Evolutionary conservation across 1,140 invertebrate genomes (phyloP).

Genomic region (Formica selysi): DNA sequence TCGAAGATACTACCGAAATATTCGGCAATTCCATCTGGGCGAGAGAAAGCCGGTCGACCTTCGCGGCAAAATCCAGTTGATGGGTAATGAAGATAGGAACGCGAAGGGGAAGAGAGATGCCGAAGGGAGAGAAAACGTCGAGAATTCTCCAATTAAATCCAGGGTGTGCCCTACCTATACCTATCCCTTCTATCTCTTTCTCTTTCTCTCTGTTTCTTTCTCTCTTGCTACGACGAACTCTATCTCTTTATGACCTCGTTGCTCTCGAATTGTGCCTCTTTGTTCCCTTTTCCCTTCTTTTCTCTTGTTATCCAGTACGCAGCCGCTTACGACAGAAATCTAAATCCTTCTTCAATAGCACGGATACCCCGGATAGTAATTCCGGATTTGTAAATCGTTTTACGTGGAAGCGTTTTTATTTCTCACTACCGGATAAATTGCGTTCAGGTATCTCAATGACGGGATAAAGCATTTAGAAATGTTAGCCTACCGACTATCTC

Average conservation of each 20-base stretch:
- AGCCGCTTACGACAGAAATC: constrained; percentile 65
- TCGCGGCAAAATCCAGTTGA: constrained; percentile 63
- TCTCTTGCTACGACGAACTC: neutral
- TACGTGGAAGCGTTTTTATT: constrained; percentile 45
- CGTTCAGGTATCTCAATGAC: constrained; percentile 27
- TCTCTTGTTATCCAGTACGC: constrained; percentile 51
- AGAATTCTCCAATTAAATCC: constrained; percentile 75
- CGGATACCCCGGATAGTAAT: constrained; percentile 66
- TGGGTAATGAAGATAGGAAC: constrained; percentile 75
- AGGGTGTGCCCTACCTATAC: neutral
- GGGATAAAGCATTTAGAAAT: constrained; percentile 43
- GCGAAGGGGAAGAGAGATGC: neutral
- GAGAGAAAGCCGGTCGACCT: constrained; percentile 50
- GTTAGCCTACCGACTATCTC: constrained; percentile 29
- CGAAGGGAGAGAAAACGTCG: constrained; percentile 25
- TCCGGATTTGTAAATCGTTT: constrained; percentile 75
- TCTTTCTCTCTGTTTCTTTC: neutral
- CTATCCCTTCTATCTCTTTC: neutral
- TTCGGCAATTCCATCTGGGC: constrained; percentile 53
- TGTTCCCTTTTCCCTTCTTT: constrained; percentile 2
- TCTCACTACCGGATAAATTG: constrained; percentile 56
- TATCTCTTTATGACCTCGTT: neutral
- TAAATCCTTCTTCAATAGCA: constrained; percentile 61
- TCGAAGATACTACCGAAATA: constrained; percentile 62
- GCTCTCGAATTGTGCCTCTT: neutral